Evolutionary conservation across 2,113 vertebrate genomes (phyloP).

Genomic region (Sinocyclocheilus anophthalmus): DNA sequence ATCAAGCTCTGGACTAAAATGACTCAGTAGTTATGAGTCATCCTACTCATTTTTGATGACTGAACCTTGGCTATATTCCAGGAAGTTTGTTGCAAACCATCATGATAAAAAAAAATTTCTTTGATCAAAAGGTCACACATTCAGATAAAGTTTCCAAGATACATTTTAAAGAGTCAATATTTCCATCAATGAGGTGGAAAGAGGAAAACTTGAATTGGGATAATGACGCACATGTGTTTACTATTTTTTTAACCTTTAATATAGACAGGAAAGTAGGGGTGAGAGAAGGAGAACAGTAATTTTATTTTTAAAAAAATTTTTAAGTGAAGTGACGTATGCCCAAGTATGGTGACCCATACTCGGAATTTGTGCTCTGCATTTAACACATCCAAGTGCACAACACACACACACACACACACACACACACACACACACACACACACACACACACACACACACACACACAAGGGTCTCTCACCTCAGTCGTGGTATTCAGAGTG

Average conservation of each 20-base stretch:
- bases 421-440: no score
- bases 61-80: not conserved
- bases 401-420: no score
- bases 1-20: not conserved
- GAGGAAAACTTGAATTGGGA: not conserved
- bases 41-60: not conserved
- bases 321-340: no score
- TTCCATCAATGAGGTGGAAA: not conserved
- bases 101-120: not conserved
- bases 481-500: no score
- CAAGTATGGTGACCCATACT: no score
- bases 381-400: no score
- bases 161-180: not conserved
- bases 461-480: no score
- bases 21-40: not conserved
- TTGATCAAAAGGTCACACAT: constrained; percentile 2
- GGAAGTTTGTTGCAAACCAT: not conserved
- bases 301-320: not conserved
- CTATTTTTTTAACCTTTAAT: not conserved
- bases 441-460: no score
- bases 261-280: not conserved
- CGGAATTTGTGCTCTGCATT: no score
- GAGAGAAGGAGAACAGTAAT: not conserved
- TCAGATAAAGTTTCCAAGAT: not conserved
- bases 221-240: not conserved